Conservation (phyloP, 2,888 invertebrate genomes). For the Syrphus vitripennis region DNA sequence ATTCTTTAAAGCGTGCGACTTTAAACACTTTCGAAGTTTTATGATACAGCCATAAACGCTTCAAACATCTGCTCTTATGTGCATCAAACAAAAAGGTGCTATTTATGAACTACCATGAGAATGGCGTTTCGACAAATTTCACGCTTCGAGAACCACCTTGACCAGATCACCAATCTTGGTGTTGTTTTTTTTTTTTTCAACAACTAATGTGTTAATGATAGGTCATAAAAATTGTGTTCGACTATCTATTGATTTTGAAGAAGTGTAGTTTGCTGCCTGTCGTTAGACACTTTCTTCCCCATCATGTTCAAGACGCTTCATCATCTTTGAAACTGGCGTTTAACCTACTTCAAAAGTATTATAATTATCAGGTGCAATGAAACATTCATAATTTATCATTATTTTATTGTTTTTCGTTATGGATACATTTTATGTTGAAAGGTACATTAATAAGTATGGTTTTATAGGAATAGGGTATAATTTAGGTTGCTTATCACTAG, state of each 20-base stretch:
- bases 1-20: constrained; percentile 46
- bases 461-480: too few species aligned
- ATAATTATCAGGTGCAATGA: background rate
- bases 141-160: constrained; percentile 64
- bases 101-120: constrained; percentile 53
- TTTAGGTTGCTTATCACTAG: too few species aligned
- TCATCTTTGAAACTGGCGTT: background rate
- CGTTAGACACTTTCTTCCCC: background rate
- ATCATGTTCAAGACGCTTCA: constrained; percentile 17
- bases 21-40: constrained; percentile 51
- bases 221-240: constrained; percentile 51
- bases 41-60: constrained; percentile 49
- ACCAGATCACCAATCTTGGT: constrained; percentile 25
- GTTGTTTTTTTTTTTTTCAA: constrained; percentile 9
- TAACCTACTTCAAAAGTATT: background rate
- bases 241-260: constrained; percentile 43
- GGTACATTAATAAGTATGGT: background rate
- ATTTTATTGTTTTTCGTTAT: background rate
- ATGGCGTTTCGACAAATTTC: constrained; percentile 65
- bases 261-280: background rate
- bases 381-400: background rate
- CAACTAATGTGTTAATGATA: constrained; percentile 59
- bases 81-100: constrained; percentile 43
- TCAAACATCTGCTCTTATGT: constrained; percentile 60
- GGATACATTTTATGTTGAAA: background rate